phyloP scores from a whole-genome alignment of 2,797 vertebrate species.

The Poliocrania exsul region DNA sequence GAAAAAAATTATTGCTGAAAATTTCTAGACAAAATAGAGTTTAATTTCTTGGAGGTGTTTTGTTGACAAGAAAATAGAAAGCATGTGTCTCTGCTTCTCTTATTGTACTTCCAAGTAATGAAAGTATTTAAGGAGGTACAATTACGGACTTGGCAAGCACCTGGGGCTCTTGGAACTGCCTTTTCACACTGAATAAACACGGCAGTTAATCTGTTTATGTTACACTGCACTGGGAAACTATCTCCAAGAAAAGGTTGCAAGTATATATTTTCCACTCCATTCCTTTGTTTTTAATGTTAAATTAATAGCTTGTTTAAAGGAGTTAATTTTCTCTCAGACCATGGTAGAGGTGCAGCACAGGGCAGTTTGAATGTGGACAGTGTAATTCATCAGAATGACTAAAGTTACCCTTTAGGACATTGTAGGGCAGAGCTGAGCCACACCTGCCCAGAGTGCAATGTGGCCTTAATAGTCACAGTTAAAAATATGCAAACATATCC shows the following conservation, averaged over 20 bases:
- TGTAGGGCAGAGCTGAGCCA: background rate
- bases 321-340: constrained; percentile 15
- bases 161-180: constrained; percentile 80
- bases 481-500: background rate
- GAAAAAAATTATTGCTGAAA: constrained; percentile 9
- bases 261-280: constrained; percentile 45
- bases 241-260: constrained; percentile 76
- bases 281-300: constrained; percentile 40
- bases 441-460: background rate
- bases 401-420: background rate
- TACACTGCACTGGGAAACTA: constrained; percentile 72
- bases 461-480: background rate
- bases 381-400: background rate
- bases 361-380: background rate
- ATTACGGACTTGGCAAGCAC: constrained; percentile 85
- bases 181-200: constrained; percentile 85
- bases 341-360: background rate
- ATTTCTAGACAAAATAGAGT: constrained; percentile 75
- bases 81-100: constrained; percentile 76
- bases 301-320: constrained; percentile 66
- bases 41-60: constrained; percentile 83
- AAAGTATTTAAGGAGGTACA: constrained; percentile 85
- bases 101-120: constrained; percentile 81
- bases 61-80: constrained; percentile 83
- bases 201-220: constrained; percentile 80